Conservation (phyloP, 1,140 invertebrate species). For the Eubasilissa regina region DNA sequence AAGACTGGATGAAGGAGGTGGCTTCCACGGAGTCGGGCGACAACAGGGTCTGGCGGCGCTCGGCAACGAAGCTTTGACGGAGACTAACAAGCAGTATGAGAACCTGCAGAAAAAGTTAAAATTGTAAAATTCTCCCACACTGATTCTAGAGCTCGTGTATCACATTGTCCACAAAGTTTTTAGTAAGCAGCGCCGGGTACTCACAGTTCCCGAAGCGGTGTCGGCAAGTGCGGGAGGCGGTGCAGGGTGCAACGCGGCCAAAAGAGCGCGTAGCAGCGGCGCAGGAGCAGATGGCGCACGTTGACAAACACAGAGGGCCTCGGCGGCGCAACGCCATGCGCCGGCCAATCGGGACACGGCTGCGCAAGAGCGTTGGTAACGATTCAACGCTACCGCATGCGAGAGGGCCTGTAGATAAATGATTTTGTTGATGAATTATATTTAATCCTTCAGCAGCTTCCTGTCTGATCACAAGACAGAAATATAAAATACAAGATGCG, state of each 20-base stretch:
- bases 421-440: background rate
- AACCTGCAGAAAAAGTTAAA: slow-evolving; percentile 32
- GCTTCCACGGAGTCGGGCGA: slow-evolving; percentile 16
- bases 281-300: slow-evolving; percentile 46
- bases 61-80: slow-evolving; percentile 51
- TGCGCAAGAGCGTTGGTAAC: slow-evolving; percentile 39
- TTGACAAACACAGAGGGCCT: slow-evolving; percentile 56
- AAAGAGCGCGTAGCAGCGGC: slow-evolving; percentile 52
- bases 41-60: slow-evolving; percentile 52
- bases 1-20: slow-evolving; percentile 39
- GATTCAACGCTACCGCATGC: slow-evolving; percentile 51
- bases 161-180: background rate
- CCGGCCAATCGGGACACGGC: slow-evolving; percentile 36
- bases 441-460: too few relatives aligned
- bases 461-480: too few relatives aligned
- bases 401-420: slow-evolving; percentile 51
- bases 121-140: too few relatives aligned
- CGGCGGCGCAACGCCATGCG: slow-evolving; percentile 52
- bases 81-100: slow-evolving; percentile 55
- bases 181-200: background rate
- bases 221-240: slow-evolving; percentile 47
- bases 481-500: too few relatives aligned
- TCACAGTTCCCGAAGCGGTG: slow-evolving; percentile 54
- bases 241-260: slow-evolving; percentile 36
- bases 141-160: background rate